A percentile compares a stretch with the other conserved stretches of the same genome.
Evolutionary conservation across 2,797 vertebrate genomes (phyloP).

Genomic region (Philypnodon macrostomus): DNA sequence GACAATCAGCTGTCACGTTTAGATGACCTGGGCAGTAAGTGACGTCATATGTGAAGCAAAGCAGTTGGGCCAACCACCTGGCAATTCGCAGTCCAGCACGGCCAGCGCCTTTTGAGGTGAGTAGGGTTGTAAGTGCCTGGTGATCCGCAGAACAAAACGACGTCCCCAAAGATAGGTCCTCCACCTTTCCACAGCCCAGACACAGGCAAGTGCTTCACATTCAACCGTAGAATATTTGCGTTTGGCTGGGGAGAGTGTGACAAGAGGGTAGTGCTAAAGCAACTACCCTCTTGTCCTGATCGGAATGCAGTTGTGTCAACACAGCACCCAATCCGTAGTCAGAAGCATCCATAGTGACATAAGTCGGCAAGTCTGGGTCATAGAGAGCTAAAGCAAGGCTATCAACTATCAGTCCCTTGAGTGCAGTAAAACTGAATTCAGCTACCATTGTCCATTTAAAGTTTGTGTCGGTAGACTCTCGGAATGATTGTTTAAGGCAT

Average conservation of each 20-base stretch:
- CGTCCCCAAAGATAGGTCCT: conserved; percentile 2
- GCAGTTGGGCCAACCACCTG: neutral
- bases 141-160: neutral
- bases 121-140: conserved; percentile 5
- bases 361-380: conserved; percentile 1
- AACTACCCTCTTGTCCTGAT: neutral
- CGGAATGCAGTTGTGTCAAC: conserved; percentile 1
- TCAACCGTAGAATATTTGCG: neutral
- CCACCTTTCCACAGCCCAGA: neutral
- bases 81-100: neutral
- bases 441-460: neutral
- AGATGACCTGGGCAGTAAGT: neutral
- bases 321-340: no score
- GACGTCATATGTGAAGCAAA: neutral
- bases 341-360: neutral
- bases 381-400: neutral
- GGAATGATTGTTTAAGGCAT: neutral
- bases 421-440: conserved; percentile 1
- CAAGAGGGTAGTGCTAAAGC: no score
- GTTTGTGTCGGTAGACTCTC: no score
- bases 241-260: neutral
- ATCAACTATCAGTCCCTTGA: conserved; percentile 1
- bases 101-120: neutral
- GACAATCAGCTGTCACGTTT: neutral
- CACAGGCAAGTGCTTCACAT: neutral